phyloP scores from a whole-genome alignment of 1,140 invertebrate genomes.

The Ostrea edulis region DNA sequence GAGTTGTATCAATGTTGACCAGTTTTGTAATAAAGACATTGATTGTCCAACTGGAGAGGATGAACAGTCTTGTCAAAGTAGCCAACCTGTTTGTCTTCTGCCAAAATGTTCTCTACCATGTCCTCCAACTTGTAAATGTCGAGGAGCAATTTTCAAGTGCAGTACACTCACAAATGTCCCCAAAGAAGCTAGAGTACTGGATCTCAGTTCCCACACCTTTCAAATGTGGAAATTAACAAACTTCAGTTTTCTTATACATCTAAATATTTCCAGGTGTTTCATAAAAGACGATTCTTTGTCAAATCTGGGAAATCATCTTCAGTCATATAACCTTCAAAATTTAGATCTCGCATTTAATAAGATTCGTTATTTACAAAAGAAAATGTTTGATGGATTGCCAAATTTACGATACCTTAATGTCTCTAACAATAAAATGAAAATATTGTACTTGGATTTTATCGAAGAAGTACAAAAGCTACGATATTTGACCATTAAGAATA shows the following conservation, averaged over 20 bases:
- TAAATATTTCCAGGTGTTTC: neutral
- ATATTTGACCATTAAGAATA: neutral
- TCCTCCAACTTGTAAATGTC: neutral
- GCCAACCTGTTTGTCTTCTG: neutral
- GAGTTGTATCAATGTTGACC: neutral
- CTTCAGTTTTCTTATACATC: neutral
- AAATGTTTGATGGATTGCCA: neutral
- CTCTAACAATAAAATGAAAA: neutral
- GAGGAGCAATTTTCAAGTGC: neutral
- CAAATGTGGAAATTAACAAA: neutral
- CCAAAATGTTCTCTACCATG: neutral
- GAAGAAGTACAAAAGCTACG: neutral
- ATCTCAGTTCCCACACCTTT: neutral
- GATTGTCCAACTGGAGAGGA: neutral
- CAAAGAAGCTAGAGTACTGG: neutral
- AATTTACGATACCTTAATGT: conserved; percentile 3
- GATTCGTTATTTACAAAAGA: neutral
- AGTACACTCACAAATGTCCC: neutral
- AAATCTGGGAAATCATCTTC: neutral
- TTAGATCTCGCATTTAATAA: neutral
- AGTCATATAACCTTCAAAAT: neutral
- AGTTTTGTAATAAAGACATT: neutral
- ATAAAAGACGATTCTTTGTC: neutral
- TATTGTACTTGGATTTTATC: neutral
- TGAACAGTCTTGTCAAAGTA: neutral